Percentiles rank a stretch among this genome's conserved stretches.
phyloP scores from a whole-genome alignment of 37 sponge, comb jelly and placozoan genomes.

The Beroe ovata region DNA sequence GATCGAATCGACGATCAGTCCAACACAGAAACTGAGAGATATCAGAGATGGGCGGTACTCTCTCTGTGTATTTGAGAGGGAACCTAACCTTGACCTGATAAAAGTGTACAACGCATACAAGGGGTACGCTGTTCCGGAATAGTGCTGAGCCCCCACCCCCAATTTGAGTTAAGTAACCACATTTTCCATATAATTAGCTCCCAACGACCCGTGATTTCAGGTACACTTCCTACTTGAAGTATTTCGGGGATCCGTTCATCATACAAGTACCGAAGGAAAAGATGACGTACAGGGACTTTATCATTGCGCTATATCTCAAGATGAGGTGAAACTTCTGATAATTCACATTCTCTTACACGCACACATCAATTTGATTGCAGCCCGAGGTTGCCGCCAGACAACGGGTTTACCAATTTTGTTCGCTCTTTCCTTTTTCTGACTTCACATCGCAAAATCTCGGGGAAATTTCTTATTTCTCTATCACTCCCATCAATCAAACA shows the following conservation, averaged over 20 bases:
- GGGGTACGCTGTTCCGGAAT: too few species aligned
- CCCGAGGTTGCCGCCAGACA: too few species aligned
- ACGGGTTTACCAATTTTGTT: too few species aligned
- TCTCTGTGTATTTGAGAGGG: conserved; percentile 51
- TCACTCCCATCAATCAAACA: not conserved
- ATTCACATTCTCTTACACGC: too few species aligned
- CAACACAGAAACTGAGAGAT: conserved; percentile 58
- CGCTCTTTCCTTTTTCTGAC: too few species aligned
- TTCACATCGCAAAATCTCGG: too few species aligned
- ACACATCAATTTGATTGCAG: too few species aligned
- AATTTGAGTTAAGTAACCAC: too few species aligned
- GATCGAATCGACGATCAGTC: conserved; percentile 51
- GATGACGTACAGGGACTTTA: conserved; percentile 39
- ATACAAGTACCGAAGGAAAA: conserved; percentile 14
- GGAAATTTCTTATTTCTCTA: conserved; percentile 8
- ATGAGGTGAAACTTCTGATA: too few species aligned
- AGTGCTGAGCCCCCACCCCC: too few species aligned
- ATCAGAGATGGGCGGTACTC: conserved; percentile 51
- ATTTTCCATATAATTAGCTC: too few species aligned
- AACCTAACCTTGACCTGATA: conserved; percentile 26
- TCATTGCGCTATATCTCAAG: not conserved
- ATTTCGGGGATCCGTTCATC: conserved; percentile 36
- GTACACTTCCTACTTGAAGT: conserved; percentile 55
- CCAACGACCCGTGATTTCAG: too few species aligned
- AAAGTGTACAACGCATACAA: conserved; percentile 65